Conservation (phyloP, 2,888 invertebrate genomes). For the Clanis bilineata region DNA sequence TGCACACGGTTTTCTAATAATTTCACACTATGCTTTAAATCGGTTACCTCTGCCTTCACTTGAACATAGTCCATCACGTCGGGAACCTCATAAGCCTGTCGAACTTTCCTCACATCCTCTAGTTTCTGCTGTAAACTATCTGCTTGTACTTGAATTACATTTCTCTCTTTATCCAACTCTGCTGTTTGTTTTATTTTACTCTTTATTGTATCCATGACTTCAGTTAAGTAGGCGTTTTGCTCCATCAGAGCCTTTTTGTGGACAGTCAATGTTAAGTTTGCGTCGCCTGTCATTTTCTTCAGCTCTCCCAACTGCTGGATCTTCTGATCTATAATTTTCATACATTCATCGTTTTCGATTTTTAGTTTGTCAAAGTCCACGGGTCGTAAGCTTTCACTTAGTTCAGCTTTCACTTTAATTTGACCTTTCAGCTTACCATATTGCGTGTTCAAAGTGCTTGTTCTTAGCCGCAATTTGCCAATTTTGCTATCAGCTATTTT, state of each 20-base stretch:
- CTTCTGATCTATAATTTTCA: conserved; percentile 79
- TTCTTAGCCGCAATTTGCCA: conserved; percentile 82
- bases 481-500: conserved; percentile 78
- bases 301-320: conserved; percentile 74
- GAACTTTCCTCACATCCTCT: conserved; percentile 59
- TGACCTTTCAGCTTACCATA: conserved; percentile 78
- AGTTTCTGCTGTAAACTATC: conserved; percentile 57
- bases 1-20: conserved; percentile 57
- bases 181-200: conserved; percentile 61
- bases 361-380: conserved; percentile 85
- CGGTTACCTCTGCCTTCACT: conserved; percentile 73
- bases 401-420: conserved; percentile 78
- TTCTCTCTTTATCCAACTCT: conserved; percentile 65
- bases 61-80: conserved; percentile 82
- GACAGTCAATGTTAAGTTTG: conserved; percentile 78
- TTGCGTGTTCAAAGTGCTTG: conserved; percentile 78
- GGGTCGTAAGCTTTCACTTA: conserved; percentile 81
- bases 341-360: conserved; percentile 82
- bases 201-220: conserved; percentile 63
- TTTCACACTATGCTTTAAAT: conserved; percentile 66
- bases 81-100: conserved; percentile 75
- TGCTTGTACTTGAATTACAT: conserved; percentile 60
- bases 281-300: conserved; percentile 83
- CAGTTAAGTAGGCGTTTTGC: conserved; percentile 68
- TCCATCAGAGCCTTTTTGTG: conserved; percentile 81